Evolutionary conservation across 2,888 invertebrate genomes (phyloP).

Genomic region (Macaria notata): DNA sequence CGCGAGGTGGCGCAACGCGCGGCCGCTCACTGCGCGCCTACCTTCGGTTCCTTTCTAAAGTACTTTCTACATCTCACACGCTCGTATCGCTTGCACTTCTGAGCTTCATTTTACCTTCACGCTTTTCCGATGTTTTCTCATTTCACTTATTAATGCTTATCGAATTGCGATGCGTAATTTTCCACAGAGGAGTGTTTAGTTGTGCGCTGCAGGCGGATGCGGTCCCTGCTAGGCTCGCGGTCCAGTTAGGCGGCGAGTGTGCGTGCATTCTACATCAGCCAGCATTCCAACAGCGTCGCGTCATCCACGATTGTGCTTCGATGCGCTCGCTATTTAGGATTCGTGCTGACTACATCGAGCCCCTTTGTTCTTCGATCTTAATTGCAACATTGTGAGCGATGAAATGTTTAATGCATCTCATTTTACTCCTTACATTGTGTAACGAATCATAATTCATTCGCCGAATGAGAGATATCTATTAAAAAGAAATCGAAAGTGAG

Average conservation of each 20-base stretch:
- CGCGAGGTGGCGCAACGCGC: slow-evolving; percentile 66
- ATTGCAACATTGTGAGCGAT: slow-evolving; percentile 43
- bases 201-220: slow-evolving; percentile 46
- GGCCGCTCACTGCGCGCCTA: slow-evolving; percentile 62
- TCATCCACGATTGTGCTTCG: slow-evolving; percentile 64
- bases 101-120: slow-evolving; percentile 56
- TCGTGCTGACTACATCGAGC: slow-evolving; percentile 47
- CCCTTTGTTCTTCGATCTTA: slow-evolving; percentile 49
- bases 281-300: slow-evolving; percentile 70
- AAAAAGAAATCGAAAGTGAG: slow-evolving; percentile 62
- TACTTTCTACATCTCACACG: slow-evolving; percentile 74
- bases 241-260: slow-evolving; percentile 55
- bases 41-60: slow-evolving; percentile 81
- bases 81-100: slow-evolving; percentile 42
- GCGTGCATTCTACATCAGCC: slow-evolving; percentile 70
- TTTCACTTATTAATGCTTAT: slow-evolving; percentile 48
- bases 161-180: slow-evolving; percentile 51
- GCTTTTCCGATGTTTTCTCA: slow-evolving; percentile 56
- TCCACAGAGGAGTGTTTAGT: slow-evolving; percentile 25
- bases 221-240: slow-evolving; percentile 48
- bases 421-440: slow-evolving; percentile 40
- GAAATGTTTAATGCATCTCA: slow-evolving; percentile 40
- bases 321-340: slow-evolving; percentile 59
- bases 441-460: slow-evolving; percentile 44
- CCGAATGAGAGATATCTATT: slow-evolving; percentile 44